Conservation (phyloP, 35 echinoderm and acorn worm species). For the Anneissia japonica region DNA sequence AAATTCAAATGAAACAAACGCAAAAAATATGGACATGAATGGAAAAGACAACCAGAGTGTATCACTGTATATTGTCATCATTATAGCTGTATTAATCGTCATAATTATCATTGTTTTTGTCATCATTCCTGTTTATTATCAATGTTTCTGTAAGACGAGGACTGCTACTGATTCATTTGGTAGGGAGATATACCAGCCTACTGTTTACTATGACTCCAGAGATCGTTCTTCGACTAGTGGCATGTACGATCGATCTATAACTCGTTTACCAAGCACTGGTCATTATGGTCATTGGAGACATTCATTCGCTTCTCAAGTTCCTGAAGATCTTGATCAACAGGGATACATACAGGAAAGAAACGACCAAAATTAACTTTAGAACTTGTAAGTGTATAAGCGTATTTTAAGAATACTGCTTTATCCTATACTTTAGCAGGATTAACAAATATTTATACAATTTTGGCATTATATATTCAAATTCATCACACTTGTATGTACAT, state of each 20-base stretch:
- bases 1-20: not conserved
- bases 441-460: too few relatives aligned
- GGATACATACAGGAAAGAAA: not conserved
- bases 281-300: not conserved
- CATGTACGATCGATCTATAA: not conserved
- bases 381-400: too few relatives aligned
- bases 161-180: not conserved
- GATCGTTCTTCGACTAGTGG: not conserved
- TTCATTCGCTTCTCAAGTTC: not conserved
- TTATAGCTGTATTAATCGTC: not conserved
- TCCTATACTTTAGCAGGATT: too few relatives aligned
- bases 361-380: not conserved
- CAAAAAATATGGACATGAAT: not conserved
- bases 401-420: too few relatives aligned
- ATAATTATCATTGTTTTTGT: not conserved
- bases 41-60: not conserved
- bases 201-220: not conserved
- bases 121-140: slow-evolving; percentile 1
- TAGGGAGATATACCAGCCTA: not conserved
- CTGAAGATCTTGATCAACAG: not conserved
- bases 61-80: not conserved
- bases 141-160: not conserved
- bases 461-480: too few relatives aligned
- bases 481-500: too few relatives aligned
- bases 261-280: not conserved